Evolutionary conservation across 2,888 invertebrate genomes (phyloP).

Genomic region (Oegoconia quadripuncta): DNA sequence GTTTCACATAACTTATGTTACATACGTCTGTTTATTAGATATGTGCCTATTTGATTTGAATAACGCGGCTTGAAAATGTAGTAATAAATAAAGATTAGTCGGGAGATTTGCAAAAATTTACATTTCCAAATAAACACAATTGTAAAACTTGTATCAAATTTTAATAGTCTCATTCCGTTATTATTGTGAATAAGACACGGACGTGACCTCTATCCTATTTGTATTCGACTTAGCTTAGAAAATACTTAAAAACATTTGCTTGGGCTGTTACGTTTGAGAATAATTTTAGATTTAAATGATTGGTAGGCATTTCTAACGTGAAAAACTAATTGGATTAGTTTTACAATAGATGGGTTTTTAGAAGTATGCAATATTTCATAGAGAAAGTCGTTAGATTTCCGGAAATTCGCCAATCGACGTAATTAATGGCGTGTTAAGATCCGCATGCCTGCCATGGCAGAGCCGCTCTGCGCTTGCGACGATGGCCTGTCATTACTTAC

Average conservation of each 20-base stretch:
- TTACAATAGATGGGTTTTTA: background rate
- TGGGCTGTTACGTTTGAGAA: no score
- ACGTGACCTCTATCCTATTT: no score
- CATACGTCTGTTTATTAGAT: slow-evolving; percentile 26
- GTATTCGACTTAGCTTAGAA: background rate
- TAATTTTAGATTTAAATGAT: no score
- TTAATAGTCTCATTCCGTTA: slow-evolving; percentile 24
- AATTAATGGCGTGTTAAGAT: slow-evolving; percentile 44
- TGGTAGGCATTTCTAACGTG: no score
- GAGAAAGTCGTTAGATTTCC: slow-evolving; percentile 5
- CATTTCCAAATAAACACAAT: slow-evolving; percentile 16
- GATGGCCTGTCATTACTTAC: slow-evolving; percentile 2
- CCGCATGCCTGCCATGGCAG: slow-evolving; percentile 20
- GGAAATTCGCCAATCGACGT: slow-evolving; percentile 24
- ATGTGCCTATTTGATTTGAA: no score
- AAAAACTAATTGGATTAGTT: background rate
- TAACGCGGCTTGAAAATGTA: no score
- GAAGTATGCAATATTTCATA: background rate
- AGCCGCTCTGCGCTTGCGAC: slow-evolving; percentile 10
- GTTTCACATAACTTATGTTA: no score
- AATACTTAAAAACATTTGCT: no score
- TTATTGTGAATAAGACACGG: no score
- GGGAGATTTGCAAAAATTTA: slow-evolving; percentile 22
- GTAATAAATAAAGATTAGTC: slow-evolving; percentile 26
- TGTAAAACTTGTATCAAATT: slow-evolving; percentile 19